Percentiles rank a stretch among this genome's conserved stretches.
Conservation (phyloP, 2,797 vertebrate genomes). For the Ctenopoma multispine region DNA sequence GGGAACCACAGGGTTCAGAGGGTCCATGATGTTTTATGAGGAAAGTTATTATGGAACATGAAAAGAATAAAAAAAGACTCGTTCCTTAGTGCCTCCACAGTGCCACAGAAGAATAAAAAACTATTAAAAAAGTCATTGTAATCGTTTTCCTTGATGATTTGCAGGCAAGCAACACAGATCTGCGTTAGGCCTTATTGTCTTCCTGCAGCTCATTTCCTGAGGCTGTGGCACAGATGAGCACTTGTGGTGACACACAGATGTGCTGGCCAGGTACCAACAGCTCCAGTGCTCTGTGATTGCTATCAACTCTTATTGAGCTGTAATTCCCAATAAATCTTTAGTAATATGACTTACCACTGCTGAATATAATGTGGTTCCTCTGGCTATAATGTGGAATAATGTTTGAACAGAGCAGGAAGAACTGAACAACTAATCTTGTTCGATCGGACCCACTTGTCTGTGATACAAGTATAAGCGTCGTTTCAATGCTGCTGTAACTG, state of each 20-base stretch:
- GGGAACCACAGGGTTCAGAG: constrained; percentile 38
- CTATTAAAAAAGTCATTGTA: background rate
- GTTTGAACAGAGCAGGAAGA: constrained; percentile 13
- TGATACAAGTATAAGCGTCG: background rate
- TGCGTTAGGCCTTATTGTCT: constrained; percentile 8
- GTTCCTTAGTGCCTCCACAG: background rate
- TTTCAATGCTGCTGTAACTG: background rate
- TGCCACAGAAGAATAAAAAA: background rate
- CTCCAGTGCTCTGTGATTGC: constrained; percentile 7
- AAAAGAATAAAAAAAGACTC: background rate
- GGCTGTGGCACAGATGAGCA: constrained; percentile 26
- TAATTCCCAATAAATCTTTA: constrained; percentile 41
- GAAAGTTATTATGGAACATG: constrained; percentile 14
- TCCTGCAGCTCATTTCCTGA: constrained; percentile 42
- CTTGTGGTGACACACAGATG: constrained; percentile 23
- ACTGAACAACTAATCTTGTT: constrained; percentile 10
- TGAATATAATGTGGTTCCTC: background rate
- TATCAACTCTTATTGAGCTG: constrained; percentile 36
- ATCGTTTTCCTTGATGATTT: constrained; percentile 11
- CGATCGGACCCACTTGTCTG: background rate
- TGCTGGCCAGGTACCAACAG: constrained; percentile 20
- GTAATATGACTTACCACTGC: constrained; percentile 2
- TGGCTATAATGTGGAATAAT: constrained; percentile 16
- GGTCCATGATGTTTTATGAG: background rate
- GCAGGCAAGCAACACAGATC: background rate